Base-by-base conservation (phyloP, 2,113 vertebrate species). In the Nothobranchius kuhntae region DNA sequence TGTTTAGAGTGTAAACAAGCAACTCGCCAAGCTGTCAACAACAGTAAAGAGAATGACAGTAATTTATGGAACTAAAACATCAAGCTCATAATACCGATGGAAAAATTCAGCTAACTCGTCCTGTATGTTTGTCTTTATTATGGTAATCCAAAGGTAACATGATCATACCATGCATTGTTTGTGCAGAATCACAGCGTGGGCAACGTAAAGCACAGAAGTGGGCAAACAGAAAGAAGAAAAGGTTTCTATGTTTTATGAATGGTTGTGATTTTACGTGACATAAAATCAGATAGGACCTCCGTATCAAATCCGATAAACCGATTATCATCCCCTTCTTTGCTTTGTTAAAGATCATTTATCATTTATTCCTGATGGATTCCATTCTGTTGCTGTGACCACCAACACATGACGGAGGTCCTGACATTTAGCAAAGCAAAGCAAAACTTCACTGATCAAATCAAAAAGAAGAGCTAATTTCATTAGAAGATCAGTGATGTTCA, bases 401-500 rank as follows among this genome's bases (percentile, higher is more conserved):
- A 61, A 40, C 62, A 46, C 59, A 68, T 58, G 65, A 73, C 77
- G 26, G 53, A 40, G 60, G 71, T 73, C 53, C 62, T 78, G 76
- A 76, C 68, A 79, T 85, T 68, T 64, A 40, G 53, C 56, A 53
- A 60, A 73, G 61, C 70, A 53, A 72, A 79, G 76, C 46, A 61
- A 75, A 80, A 80, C 66, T 61, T 62, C 51, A 66, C 61, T 73
- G 63, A 80, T 69, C 54, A 59, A 76, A 75, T 80, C 2, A 0
- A 65, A 77, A 69, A 83, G 65, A 8, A 9, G 35, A 75, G 12
- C 12, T 75, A 75, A 82, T 84, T 79, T 69, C 61, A 87, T 88
- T 85, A 83, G 48, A 36, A 35, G 17, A 61, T 66, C 52, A 47
- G 73, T 67, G 61, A 82, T 77, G 64, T 63, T 70, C 42, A 57